Conservation (phyloP, 2,113 vertebrate species). For the Eublepharis macularius region DNA sequence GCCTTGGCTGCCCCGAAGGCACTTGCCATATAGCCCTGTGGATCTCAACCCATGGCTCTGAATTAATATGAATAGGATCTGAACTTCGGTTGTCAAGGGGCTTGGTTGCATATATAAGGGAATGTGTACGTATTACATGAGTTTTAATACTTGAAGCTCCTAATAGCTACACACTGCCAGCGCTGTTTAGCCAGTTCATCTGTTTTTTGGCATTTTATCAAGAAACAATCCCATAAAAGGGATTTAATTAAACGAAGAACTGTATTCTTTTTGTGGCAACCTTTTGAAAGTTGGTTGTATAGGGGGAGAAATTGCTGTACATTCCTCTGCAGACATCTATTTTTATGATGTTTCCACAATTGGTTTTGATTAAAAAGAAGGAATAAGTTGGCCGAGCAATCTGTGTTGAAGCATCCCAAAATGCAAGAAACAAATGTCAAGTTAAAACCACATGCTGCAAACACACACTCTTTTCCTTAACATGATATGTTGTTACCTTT, state of each 20-base stretch:
- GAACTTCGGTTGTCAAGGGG: background rate
- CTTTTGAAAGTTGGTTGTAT: background rate
- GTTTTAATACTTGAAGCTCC: background rate
- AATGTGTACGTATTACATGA: background rate
- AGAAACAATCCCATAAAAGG: background rate
- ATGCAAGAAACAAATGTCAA: background rate
- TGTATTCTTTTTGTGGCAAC: constrained; percentile 3
- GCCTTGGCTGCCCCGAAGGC: background rate
- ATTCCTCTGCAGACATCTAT: background rate
- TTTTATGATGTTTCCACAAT: background rate
- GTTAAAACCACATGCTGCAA: background rate
- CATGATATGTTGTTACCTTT: background rate
- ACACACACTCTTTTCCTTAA: background rate
- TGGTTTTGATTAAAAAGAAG: background rate
- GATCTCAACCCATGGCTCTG: background rate
- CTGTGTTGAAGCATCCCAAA: background rate
- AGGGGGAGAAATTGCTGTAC: background rate
- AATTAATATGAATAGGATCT: background rate
- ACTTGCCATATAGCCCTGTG: background rate
- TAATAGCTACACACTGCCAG: background rate
- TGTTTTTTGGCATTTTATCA: constrained; percentile 28
- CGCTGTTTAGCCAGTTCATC: background rate
- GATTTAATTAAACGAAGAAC: constrained; percentile 7
- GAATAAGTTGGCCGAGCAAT: background rate
- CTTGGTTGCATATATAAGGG: background rate